Conservation (phyloP, 2,113 vertebrate genomes). For the Sigmodon hispidus region DNA sequence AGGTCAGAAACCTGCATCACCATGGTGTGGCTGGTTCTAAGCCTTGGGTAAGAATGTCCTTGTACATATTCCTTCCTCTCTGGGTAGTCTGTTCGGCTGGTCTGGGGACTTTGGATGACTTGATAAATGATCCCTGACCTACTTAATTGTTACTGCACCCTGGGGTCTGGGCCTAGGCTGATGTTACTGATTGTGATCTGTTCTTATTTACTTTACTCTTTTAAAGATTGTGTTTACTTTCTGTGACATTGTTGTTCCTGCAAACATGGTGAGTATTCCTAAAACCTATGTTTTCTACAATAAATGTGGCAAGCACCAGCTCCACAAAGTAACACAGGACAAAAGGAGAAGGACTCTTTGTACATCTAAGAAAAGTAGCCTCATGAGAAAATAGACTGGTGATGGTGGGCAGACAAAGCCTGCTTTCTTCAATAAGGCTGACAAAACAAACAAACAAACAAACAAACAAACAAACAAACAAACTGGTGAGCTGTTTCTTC, state of each 20-base stretch:
- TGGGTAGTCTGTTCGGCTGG: not conserved
- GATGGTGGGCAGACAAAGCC: not conserved
- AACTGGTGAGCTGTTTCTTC: not conserved
- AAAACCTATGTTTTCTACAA: not conserved
- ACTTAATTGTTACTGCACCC: not conserved
- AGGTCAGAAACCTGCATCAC: not conserved
- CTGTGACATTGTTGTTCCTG: not conserved
- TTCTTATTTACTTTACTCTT: not conserved
- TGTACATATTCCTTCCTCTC: not conserved
- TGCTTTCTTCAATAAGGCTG: not conserved
- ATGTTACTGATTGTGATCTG: not conserved
- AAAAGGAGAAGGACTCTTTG: not conserved
- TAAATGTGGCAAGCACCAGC: not conserved
- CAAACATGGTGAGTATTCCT: not conserved
- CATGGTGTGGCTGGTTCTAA: not conserved
- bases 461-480: too few relatives aligned
- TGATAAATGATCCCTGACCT: too few relatives aligned
- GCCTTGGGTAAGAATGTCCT: not conserved
- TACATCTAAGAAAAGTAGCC: not conserved
- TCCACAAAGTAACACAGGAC: not conserved
- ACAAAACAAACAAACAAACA: too few relatives aligned
- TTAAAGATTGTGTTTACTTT: not conserved
- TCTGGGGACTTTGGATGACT: not conserved
- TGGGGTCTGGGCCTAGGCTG: not conserved
- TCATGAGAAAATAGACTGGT: not conserved